Conservation (phyloP, 2,888 invertebrate genomes). For the Brenthis daphne region DNA sequence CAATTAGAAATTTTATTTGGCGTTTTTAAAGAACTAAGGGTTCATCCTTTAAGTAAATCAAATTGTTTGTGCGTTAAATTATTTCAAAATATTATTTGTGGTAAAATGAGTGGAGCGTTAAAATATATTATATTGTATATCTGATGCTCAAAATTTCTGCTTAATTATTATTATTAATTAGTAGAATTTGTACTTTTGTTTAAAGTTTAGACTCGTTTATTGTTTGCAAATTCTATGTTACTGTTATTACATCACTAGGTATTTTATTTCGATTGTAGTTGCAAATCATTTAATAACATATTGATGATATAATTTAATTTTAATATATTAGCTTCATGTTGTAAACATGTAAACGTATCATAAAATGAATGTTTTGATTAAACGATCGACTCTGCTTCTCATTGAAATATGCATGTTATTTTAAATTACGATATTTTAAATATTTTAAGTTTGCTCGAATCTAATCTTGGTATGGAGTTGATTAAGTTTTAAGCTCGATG, state of each 20-base stretch:
- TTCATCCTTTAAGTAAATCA: too few relatives aligned
- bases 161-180: slow-evolving; percentile 60
- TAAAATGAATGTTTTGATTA: slow-evolving; percentile 46
- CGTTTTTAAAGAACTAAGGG: too few relatives aligned
- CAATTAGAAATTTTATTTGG: too few relatives aligned
- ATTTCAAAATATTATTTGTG: slow-evolving; percentile 71
- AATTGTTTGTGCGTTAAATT: neutral
- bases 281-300: slow-evolving; percentile 48
- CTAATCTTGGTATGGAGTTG: slow-evolving; percentile 27
- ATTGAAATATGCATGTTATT: slow-evolving; percentile 55
- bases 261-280: slow-evolving; percentile 59
- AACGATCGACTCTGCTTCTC: slow-evolving; percentile 53
- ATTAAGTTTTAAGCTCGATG: neutral
- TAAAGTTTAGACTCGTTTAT: slow-evolving; percentile 56
- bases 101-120: slow-evolving; percentile 65
- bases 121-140: slow-evolving; percentile 49
- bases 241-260: slow-evolving; percentile 56
- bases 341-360: slow-evolving; percentile 45
- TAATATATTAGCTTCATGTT: slow-evolving; percentile 56
- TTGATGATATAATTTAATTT: slow-evolving; percentile 36
- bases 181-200: slow-evolving; percentile 56
- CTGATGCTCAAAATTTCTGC: slow-evolving; percentile 78
- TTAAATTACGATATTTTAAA: slow-evolving; percentile 28
- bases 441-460: slow-evolving; percentile 25
- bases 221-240: slow-evolving; percentile 57